Base-by-base conservation (phyloP, 1,140 invertebrate species). In the Marisa cornuarietis region DNA sequence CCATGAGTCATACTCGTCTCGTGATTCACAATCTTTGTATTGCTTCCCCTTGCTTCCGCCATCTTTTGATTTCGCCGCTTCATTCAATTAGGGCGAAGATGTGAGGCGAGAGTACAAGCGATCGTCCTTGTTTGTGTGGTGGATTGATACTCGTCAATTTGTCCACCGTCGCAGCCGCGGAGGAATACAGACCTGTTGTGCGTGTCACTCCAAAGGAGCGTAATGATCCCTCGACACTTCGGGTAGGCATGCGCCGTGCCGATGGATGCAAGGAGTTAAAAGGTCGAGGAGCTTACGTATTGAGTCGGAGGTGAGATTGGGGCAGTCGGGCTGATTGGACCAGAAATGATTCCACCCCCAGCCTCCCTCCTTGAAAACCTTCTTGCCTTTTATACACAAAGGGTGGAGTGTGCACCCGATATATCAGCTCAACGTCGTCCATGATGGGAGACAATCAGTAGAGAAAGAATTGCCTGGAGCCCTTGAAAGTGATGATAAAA, bases 101-200 rank as follows among this genome's bases (percentile, higher is more conserved):
- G 26, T 31, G 26, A 31, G 65, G 65, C 65, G 65, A 31, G n/a
- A 68, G 54, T 58, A 68, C 65, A 68, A 68, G 65, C 65, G 26
- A 31, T 31, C n/a, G 65, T n/a, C 22, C 26, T 31, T 68, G 65
- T 68, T 68, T 68, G 65, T 68, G 65, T n/a, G 65, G 65, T 31
- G 65, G 65, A 68, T 68, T 58, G 65, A 31, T 68, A 31, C 65
- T 68, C 22, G 65, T 24, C 65, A 68, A 68, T 68, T 68, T 68
- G 65, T 68, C 65, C 65, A n/a, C 65, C 22, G 65, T 31, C 65
- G 26, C 65, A 31, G 65, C 26, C 65, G 65, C 65, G 65, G 65
- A 68, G 65, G 65, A 68, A 68, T 68, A 68, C 65, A n/a, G 65
- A 68, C 65, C 65, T 68, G 65, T 68, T 68, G 65, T 68, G 26